phyloP scores from a whole-genome alignment of 2,888 invertebrate species.

The Bombyx huttoni region DNA sequence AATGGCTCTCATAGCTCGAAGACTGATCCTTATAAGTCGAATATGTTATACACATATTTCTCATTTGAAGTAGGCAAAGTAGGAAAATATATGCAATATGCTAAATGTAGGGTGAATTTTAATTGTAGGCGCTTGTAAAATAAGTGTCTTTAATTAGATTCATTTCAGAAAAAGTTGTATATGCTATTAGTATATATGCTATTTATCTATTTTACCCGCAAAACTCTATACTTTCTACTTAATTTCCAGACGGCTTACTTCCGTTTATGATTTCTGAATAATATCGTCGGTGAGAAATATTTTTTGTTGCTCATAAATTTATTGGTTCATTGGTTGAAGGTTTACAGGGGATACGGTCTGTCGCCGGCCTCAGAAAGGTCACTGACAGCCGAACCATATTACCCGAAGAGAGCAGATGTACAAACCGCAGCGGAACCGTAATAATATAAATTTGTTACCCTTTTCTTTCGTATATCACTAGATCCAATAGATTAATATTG shows the following conservation, averaged over 20 bases:
- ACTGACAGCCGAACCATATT: conserved; percentile 29
- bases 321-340: conserved; percentile 16
- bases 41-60: too few relatives aligned
- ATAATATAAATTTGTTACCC: not conserved
- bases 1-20: too few relatives aligned
- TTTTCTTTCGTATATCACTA: not conserved
- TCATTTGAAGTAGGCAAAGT: too few relatives aligned
- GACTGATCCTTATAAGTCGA: too few relatives aligned
- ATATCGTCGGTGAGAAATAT: not conserved
- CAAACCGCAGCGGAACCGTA: not conserved
- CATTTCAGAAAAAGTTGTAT: too few relatives aligned
- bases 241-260: not conserved
- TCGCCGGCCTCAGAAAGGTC: conserved; percentile 22
- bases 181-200: too few relatives aligned
- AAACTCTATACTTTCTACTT: not conserved
- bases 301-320: not conserved
- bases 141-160: too few relatives aligned
- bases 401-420: not conserved
- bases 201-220: too few relatives aligned
- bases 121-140: too few relatives aligned
- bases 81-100: too few relatives aligned
- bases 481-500: too few relatives aligned
- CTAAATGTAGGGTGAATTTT: too few relatives aligned
- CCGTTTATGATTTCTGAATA: not conserved
- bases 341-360: conserved; percentile 27